Percentiles rank a stretch among this genome's conserved stretches.
Evolutionary conservation across 2,888 invertebrate genomes (phyloP).

Genomic region (Drosophila anomelani): DNA sequence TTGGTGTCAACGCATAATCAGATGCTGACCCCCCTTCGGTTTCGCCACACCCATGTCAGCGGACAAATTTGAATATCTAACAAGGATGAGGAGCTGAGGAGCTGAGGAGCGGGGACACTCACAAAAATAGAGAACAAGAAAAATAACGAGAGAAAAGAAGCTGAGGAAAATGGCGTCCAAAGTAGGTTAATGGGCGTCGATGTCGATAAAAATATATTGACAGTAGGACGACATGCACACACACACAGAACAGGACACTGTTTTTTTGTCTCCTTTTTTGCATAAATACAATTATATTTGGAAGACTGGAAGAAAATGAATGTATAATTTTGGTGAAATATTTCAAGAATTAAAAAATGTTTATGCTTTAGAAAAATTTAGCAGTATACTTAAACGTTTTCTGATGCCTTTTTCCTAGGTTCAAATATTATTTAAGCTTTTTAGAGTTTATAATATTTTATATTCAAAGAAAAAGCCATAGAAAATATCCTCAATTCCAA

Average conservation of each 20-base stretch:
- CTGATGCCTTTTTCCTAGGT: no score
- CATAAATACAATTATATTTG: constrained; percentile 6
- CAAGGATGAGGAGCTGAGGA: constrained; percentile 56
- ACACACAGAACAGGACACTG: constrained; percentile 1
- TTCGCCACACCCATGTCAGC: constrained; percentile 22
- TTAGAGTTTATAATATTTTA: no score
- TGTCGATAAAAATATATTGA: constrained; percentile 69
- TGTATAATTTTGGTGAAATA: background rate
- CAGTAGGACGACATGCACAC: constrained; percentile 10
- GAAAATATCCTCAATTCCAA: no score
- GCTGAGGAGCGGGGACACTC: constrained; percentile 9
- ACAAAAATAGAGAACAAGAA: constrained; percentile 3
- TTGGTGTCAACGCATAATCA: constrained; percentile 59
- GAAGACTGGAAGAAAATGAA: background rate
- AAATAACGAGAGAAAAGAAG: constrained; percentile 6
- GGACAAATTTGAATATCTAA: constrained; percentile 71
- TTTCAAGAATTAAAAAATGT: background rate
- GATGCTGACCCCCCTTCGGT: constrained; percentile 46
- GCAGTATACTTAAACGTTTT: no score
- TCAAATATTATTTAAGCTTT: no score
- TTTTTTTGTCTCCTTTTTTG: background rate
- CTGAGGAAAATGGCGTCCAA: constrained; percentile 64
- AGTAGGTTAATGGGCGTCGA: constrained; percentile 75
- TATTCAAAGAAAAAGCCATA: no score
- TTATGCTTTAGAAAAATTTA: background rate